phyloP scores from a whole-genome alignment of 2,113 vertebrate species.

The Caranx ignobilis region DNA sequence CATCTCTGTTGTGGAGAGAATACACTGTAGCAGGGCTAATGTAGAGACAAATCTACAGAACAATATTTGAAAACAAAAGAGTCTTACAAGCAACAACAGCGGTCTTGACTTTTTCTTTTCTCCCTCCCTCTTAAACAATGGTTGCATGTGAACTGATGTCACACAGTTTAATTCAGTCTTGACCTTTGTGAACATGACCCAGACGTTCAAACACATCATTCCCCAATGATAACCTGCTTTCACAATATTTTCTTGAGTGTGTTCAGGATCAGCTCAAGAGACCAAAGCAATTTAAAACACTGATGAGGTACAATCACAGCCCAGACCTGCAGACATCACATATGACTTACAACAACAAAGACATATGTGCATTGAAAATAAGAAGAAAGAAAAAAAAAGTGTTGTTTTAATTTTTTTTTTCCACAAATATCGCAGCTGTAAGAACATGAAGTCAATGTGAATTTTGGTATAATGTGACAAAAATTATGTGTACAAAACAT shows the following conservation, averaged over 20 bases:
- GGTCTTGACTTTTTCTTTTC: background rate
- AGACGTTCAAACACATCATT: constrained; percentile 8
- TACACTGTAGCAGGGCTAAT: background rate
- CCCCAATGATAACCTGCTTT: constrained; percentile 1
- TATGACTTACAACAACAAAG: no score
- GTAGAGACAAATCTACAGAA: no score
- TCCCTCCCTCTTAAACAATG: background rate
- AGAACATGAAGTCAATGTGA: no score
- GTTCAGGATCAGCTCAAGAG: constrained; percentile 10
- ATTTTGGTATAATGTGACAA: no score
- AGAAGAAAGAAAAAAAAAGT: no score
- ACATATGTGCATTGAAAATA: no score
- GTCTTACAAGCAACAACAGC: no score
- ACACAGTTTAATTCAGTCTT: background rate
- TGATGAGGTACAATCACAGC: constrained; percentile 10
- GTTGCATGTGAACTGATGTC: background rate
- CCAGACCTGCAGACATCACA: no score
- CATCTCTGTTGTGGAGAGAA: background rate
- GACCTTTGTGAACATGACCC: constrained; percentile 24
- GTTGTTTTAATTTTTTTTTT: no score
- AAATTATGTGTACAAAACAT: no score
- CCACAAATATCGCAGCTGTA: no score
- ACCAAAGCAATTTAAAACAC: constrained; percentile 26
- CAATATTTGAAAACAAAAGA: no score
- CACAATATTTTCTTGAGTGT: background rate